Base-by-base conservation (phyloP, 2,888 invertebrate species). In the Himalopsyche kuldschensis region DNA sequence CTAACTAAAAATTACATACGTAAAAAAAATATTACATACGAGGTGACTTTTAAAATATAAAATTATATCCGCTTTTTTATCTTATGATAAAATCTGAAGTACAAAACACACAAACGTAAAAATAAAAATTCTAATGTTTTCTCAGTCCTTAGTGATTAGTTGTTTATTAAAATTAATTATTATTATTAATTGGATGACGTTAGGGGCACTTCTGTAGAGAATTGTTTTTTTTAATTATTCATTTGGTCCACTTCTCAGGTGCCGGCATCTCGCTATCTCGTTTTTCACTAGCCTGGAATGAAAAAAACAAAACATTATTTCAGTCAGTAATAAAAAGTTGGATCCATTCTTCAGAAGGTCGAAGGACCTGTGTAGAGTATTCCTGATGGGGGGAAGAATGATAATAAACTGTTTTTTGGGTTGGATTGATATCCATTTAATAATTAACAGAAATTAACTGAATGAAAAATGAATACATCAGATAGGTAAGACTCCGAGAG, bases 211-310 rank as follows among this genome's bases (percentile, higher is more conserved):
- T 63, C 63, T 10, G 24, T 24, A 63, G 63, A 63, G 63, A 63
- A 63, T 63, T 17, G 8, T 63, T 63, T 15, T 2, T 30, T 30
- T 69, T 30, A 69, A 79, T 55, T 82, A 85, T 82, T 85, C 85
- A 47, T 79, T 81, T 17, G 85, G 85, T 30, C 85, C 82, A 48
- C 32, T 75, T 75, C 85, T 55, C 32, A 76, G 81, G 17, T 83
- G 81, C 24, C 79, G 32, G 80, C 32, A 82, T 78, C 82, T 75
- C 20, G 55, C 20, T 32, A 82, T n/a, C 46, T 85, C 85, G 3
- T 85, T 82, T 41, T 55, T 75, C 55, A 85, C 82, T 75, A 85
- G 46, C 47, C 85, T 85, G 84, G 27, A 79, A 85, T 2, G 41
- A 81, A 11, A 80, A 10, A 75, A 24, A 35, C 17, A 20, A 41